phyloP scores from a whole-genome alignment of 2,797 vertebrate species.

The Amblyopsis hoosieri region DNA sequence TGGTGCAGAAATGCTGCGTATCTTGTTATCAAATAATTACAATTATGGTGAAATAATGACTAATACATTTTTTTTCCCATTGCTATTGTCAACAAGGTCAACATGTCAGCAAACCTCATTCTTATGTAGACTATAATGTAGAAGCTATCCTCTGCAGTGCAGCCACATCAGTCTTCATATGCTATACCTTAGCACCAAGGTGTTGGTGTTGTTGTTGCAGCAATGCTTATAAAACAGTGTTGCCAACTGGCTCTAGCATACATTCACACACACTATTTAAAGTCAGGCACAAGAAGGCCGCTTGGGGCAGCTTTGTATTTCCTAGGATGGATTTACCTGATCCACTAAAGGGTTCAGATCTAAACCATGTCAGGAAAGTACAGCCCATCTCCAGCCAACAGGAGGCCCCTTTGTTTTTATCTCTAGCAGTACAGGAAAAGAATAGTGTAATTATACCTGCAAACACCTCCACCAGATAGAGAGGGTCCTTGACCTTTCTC shows the following conservation, averaged over 20 bases:
- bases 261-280: slow-evolving; percentile 1
- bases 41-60: too few relatives aligned
- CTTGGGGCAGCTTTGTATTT: slow-evolving; percentile 10
- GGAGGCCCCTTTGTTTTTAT: not conserved
- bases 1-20: too few relatives aligned
- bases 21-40: too few relatives aligned
- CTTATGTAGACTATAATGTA: too few relatives aligned
- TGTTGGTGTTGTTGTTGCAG: not conserved
- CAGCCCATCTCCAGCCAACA: not conserved
- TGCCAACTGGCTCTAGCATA: not conserved
- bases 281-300: slow-evolving; percentile 1
- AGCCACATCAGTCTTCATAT: too few relatives aligned
- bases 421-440: not conserved
- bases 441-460: slow-evolving; percentile 75
- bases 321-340: slow-evolving; percentile 8
- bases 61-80: too few relatives aligned
- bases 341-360: slow-evolving; percentile 9
- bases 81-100: too few relatives aligned
- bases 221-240: not conserved
- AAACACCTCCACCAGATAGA: slow-evolving; percentile 86
- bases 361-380: slow-evolving; percentile 5
- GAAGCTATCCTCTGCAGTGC: too few relatives aligned
- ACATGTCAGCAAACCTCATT: too few relatives aligned
- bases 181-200: too few relatives aligned
- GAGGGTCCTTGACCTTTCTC: slow-evolving; percentile 91